Evolutionary conservation across 2,888 invertebrate species (phyloP).

Genomic region (Synergus laeviventris): DNA sequence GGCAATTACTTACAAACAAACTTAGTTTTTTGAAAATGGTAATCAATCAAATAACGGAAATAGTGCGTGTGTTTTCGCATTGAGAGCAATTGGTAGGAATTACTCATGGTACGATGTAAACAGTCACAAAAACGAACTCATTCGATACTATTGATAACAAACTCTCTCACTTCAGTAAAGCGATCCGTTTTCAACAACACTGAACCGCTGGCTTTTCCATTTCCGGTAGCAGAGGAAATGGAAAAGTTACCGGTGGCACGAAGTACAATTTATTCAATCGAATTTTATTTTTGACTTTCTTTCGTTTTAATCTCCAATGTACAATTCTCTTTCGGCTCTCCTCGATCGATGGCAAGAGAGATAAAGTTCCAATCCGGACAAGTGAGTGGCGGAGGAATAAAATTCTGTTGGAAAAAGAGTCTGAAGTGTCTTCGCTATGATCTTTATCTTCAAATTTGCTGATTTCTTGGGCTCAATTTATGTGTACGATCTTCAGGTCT

Average conservation of each 20-base stretch:
- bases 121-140: neutral
- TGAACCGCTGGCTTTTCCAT: slow-evolving; percentile 56
- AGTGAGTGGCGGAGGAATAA: neutral
- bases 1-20: no score
- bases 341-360: slow-evolving; percentile 8
- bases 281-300: slow-evolving; percentile 50
- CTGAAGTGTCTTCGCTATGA: neutral
- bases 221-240: slow-evolving; percentile 62
- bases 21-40: no score
- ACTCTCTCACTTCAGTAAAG: neutral
- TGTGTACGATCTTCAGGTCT: neutral
- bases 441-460: neutral
- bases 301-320: neutral
- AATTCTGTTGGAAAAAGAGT: neutral
- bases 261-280: slow-evolving; percentile 59
- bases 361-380: neutral
- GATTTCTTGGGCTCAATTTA: neutral
- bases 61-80: neutral
- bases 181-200: slow-evolving; percentile 4
- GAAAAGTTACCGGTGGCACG: slow-evolving; percentile 59
- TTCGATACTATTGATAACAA: neutral
- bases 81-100: neutral
- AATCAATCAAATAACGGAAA: neutral
- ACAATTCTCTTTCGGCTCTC: neutral
- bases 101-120: neutral